Evolutionary conservation across 2,113 vertebrate genomes (phyloP).

Genomic region (Opisthocomus hoazin): DNA sequence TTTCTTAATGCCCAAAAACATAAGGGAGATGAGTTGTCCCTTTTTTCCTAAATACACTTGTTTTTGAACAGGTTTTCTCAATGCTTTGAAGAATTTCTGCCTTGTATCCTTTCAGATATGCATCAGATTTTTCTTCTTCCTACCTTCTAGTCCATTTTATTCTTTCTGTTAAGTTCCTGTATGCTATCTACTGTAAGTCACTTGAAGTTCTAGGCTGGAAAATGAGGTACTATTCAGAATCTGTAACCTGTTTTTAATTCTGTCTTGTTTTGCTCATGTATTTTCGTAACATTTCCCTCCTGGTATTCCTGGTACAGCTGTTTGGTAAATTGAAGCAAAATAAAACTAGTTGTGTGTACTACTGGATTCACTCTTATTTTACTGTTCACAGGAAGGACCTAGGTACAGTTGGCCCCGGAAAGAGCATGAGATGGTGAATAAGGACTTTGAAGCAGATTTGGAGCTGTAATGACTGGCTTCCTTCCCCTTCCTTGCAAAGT

Average conservation of each 20-base stretch:
- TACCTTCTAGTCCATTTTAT: not conserved
- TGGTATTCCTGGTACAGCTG: not conserved
- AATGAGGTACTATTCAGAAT: not conserved
- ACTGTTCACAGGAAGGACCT: slow-evolving; percentile 14
- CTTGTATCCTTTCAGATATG: not conserved
- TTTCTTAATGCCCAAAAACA: not conserved
- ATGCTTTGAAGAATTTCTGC: not conserved
- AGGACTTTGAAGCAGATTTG: slow-evolving; percentile 18
- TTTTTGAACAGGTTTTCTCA: not conserved
- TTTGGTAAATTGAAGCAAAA: not conserved
- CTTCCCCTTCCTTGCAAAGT: slow-evolving; percentile 55
- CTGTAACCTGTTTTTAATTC: not conserved
- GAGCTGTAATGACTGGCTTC: slow-evolving; percentile 35
- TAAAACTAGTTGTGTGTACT: not conserved
- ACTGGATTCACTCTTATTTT: not conserved
- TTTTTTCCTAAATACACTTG: not conserved
- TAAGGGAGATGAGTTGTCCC: not conserved
- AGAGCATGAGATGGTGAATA: slow-evolving; percentile 9
- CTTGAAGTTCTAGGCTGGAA: not conserved
- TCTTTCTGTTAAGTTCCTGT: not conserved
- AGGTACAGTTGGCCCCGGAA: not conserved
- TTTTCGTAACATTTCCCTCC: not conserved
- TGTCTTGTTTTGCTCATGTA: not conserved
- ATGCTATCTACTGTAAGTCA: not conserved
- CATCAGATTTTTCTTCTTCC: not conserved